Evolutionary conservation across 2,888 invertebrate species (phyloP).

Genomic region (Hymenopus coronatus): DNA sequence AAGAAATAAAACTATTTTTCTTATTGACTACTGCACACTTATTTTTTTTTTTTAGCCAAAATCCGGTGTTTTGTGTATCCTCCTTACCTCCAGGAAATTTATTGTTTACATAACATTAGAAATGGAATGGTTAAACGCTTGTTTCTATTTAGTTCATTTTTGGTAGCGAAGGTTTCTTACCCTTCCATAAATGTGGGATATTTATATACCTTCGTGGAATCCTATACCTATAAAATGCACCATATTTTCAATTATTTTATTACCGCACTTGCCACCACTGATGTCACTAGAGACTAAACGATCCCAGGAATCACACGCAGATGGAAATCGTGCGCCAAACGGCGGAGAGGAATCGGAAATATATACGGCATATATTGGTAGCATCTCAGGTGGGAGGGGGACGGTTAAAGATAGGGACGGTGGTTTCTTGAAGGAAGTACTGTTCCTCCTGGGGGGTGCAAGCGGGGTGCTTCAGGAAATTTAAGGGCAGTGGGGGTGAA

Average conservation of each 20-base stretch:
- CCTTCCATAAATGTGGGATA: too few relatives aligned
- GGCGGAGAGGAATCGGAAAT: slow-evolving; percentile 21
- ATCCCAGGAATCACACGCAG: slow-evolving; percentile 9
- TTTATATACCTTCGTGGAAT: not conserved
- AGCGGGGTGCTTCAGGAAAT: slow-evolving; percentile 15
- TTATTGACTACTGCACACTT: too few relatives aligned
- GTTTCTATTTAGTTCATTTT: too few relatives aligned
- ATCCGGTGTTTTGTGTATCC: too few relatives aligned
- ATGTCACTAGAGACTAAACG: not conserved
- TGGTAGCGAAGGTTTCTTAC: too few relatives aligned
- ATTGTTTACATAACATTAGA: too few relatives aligned
- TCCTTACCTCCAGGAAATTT: too few relatives aligned
- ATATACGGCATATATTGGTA: slow-evolving; percentile 20
- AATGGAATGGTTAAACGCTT: too few relatives aligned
- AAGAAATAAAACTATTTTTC: too few relatives aligned
- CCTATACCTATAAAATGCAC: not conserved
- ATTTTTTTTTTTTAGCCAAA: too few relatives aligned
- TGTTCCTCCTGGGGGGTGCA: not conserved
- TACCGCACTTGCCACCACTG: not conserved
- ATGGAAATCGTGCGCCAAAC: slow-evolving; percentile 18
- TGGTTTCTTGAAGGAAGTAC: not conserved
- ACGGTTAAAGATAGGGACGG: slow-evolving; percentile 10
- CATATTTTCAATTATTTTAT: not conserved
- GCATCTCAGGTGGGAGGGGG: slow-evolving; percentile 10
- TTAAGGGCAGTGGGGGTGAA: slow-evolving; percentile 1